Evolutionary conservation across 2,113 vertebrate genomes (phyloP).

Genomic region (Limanda limanda): DNA sequence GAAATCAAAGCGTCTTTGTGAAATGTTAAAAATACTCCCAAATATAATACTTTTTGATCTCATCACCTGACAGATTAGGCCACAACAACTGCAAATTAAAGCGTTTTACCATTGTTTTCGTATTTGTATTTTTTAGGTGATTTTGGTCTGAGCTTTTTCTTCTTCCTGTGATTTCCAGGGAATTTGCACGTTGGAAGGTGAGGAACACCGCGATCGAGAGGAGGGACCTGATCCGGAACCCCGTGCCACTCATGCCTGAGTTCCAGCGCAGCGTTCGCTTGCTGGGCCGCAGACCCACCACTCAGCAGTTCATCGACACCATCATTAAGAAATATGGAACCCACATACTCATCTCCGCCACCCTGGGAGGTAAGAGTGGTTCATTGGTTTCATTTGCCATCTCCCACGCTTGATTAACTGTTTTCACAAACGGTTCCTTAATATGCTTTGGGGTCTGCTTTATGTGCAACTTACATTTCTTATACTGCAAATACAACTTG

Average conservation of each 20-base stretch:
- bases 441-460: background rate
- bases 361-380: slow-evolving; percentile 91
- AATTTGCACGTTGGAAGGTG: slow-evolving; percentile 99
- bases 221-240: slow-evolving; percentile 94
- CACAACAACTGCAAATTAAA: slow-evolving; percentile 12
- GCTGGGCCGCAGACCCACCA: slow-evolving; percentile 95
- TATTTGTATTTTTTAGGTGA: background rate
- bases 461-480: background rate
- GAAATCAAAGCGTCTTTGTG: background rate
- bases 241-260: slow-evolving; percentile 97
- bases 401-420: slow-evolving; percentile 33
- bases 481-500: background rate
- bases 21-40: background rate
- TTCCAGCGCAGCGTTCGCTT: slow-evolving; percentile 97
- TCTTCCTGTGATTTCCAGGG: slow-evolving; percentile 80
- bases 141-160: slow-evolving; percentile 11
- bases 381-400: slow-evolving; percentile 30
- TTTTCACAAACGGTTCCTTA: background rate
- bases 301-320: slow-evolving; percentile 98
- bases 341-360: slow-evolving; percentile 98
- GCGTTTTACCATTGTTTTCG: background rate
- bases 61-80: slow-evolving; percentile 11
- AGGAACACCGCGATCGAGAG: slow-evolving; percentile 98
- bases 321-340: slow-evolving; percentile 99
- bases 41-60: background rate